phyloP scores from a whole-genome alignment of 2,797 vertebrate genomes.

The Notamacropus eugenii region DNA sequence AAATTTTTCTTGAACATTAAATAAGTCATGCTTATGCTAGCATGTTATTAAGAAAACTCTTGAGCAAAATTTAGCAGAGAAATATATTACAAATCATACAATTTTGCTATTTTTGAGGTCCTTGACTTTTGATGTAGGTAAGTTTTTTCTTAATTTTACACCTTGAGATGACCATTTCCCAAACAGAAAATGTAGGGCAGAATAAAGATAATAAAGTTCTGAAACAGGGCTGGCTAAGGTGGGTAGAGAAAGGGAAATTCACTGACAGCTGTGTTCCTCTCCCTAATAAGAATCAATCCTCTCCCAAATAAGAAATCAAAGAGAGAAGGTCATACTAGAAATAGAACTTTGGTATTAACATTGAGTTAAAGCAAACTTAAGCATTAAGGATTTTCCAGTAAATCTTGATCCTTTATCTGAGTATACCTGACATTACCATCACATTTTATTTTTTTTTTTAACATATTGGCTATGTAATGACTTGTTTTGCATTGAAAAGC shows the following conservation, averaged over 20 bases:
- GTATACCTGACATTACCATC: background rate
- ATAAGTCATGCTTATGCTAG: background rate
- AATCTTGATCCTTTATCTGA: background rate
- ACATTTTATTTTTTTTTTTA: constrained; percentile 57
- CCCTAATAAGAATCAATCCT: background rate
- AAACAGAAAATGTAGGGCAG: background rate
- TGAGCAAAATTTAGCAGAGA: background rate
- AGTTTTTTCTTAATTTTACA: background rate
- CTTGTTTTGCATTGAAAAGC: constrained; percentile 73
- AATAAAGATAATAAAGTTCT: background rate
- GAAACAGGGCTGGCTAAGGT: background rate
- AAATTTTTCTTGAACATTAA: background rate
- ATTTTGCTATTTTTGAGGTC: background rate
- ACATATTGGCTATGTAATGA: constrained; percentile 69
- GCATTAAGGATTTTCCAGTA: background rate
- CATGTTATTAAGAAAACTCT: background rate
- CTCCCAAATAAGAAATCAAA: background rate
- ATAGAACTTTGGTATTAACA: background rate
- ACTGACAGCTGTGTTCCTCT: background rate
- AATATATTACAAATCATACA: background rate
- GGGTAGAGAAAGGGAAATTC: background rate
- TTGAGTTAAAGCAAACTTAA: background rate
- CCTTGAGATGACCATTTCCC: background rate
- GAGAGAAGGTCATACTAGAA: background rate
- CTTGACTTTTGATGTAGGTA: background rate